These are phyloP conservation scores for Henricia sp. DNA, from an alignment of 53 echinoderm and acorn worm species.

Conservation along the genomic window DNA sequence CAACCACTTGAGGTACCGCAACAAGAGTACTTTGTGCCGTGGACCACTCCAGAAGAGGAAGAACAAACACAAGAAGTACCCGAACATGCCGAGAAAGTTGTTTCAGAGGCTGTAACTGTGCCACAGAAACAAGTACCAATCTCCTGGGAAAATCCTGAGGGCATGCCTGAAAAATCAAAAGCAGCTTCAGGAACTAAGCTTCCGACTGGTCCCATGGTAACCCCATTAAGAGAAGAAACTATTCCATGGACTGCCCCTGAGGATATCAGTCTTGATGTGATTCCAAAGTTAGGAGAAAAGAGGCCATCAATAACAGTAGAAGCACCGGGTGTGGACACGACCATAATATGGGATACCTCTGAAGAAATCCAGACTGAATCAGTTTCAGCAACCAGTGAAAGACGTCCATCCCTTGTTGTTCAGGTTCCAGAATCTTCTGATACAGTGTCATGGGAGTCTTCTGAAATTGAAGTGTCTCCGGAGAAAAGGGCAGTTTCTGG, in stretches of 20 bases:
- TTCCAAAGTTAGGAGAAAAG: slow-evolving; percentile 37
- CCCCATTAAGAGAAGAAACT: slow-evolving; percentile 55
- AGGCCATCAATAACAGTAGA: slow-evolving; percentile 42
- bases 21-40: slow-evolving; percentile 40
- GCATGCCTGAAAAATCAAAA: slow-evolving; percentile 42
- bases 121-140: slow-evolving; percentile 53
- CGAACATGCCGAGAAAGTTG: slow-evolving; percentile 45
- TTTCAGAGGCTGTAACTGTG: slow-evolving; percentile 52
- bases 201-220: slow-evolving; percentile 44
- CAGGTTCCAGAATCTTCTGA: slow-evolving; percentile 40
- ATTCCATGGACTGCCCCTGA: slow-evolving; percentile 53
- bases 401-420: slow-evolving; percentile 32
- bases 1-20: slow-evolving; percentile 47
- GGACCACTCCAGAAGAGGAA: slow-evolving; percentile 36
- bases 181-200: slow-evolving; percentile 35
- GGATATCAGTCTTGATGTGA: slow-evolving; percentile 28
- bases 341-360: slow-evolving; percentile 16
- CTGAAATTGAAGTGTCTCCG: slow-evolving; percentile 12
- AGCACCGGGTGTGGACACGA: slow-evolving; percentile 15
- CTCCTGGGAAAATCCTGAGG: slow-evolving; percentile 45
- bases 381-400: slow-evolving; percentile 3
- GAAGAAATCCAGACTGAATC: slow-evolving; percentile 31
- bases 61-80: slow-evolving; percentile 50
- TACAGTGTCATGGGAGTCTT: slow-evolving; percentile 24
- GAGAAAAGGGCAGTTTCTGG: slow-evolving; percentile 56